Percentiles rank a stretch among this genome's conserved stretches.
These are phyloP conservation scores for Ametastegia equiseti DNA, from an alignment of 2,888 invertebrate genomes.

Conservation along the genomic window DNA sequence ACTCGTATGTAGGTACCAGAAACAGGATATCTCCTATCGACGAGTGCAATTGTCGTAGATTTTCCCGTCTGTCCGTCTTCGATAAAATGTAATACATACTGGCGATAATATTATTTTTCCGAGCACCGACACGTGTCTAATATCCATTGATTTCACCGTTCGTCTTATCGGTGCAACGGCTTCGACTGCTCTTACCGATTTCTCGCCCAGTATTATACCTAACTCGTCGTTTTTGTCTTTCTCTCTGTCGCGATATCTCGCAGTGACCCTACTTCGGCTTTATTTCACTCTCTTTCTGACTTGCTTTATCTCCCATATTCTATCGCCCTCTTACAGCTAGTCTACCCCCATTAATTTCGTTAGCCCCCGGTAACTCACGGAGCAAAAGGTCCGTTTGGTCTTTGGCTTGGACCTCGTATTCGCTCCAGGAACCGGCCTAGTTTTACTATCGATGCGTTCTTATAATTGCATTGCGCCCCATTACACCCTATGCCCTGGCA, in stretches of 20 bases:
- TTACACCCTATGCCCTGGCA: background rate
- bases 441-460: slow-evolving; percentile 27
- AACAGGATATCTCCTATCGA: slow-evolving; percentile 32
- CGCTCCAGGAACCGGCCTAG: slow-evolving; percentile 19
- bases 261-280: background rate
- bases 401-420: background rate
- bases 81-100: slow-evolving; percentile 35
- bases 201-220: background rate
- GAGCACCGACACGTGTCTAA: slow-evolving; percentile 20
- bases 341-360: slow-evolving; percentile 15
- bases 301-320: slow-evolving; percentile 8
- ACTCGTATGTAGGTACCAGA: background rate
- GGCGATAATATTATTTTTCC: slow-evolving; percentile 22
- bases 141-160: background rate
- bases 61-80: background rate
- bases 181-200: slow-evolving; percentile 43
- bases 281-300: slow-evolving; percentile 17
- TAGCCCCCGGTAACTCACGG: slow-evolving; percentile 13
- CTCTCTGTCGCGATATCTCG: slow-evolving; percentile 15
- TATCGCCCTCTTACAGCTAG: slow-evolving; percentile 9
- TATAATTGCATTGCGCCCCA: slow-evolving; percentile 24
- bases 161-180: background rate
- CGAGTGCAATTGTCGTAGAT: background rate
- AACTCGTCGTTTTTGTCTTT: background rate
- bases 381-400: slow-evolving; percentile 32